Base-by-base conservation (phyloP, 2,888 invertebrate genomes). In the Melieria crassipennis region DNA sequence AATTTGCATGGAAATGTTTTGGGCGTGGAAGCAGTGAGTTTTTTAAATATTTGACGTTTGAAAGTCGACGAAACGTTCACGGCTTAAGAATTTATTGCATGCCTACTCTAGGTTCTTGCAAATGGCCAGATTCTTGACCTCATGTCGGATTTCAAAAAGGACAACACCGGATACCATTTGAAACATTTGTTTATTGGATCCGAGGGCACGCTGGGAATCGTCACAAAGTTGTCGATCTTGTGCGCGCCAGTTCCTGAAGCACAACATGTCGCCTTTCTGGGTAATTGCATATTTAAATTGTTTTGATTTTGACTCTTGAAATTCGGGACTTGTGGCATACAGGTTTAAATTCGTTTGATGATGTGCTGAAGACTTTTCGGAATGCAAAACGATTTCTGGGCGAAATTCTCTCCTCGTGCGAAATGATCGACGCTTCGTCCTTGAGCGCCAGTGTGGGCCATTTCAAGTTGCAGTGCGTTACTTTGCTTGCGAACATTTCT, bases 131-230 rank as follows among this genome's bases (percentile, higher is more conserved):
- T 99, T 0, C 85, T 99, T 46, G 93, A 98, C 84, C 92, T 95
- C 73, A 89, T 99, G 84, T 93, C 92, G 71, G 89, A 92, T 0
- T 89, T 98, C 79, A 94, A 96, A 83, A 99, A 99, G 86, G 98
- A 99, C 86, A 99, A 99, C 85, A 98, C 99, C 0, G 99, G 99
- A 0, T 97, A 97, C 84, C 98, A 99, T 84, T 87, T 99, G 79
- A 98, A 98, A 83, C 98, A 99, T 87, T 87, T 99, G 73, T 98
- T 99, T 84, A 95, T 99, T 79, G 99, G 99, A n/a, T 96, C 98
- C 0, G 99, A 99, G 88, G 99, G 99, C 62, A 97, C 98, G 0
- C 88, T 99, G 67, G 99, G 99, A n/a, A 86, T 99, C 6, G 92
- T 99, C 5, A 99, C 99, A 0, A 95, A 95, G 88, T 92, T 97